Conservation (phyloP, 1,140 invertebrate species). For the Drosophila ohnishii region DNA sequence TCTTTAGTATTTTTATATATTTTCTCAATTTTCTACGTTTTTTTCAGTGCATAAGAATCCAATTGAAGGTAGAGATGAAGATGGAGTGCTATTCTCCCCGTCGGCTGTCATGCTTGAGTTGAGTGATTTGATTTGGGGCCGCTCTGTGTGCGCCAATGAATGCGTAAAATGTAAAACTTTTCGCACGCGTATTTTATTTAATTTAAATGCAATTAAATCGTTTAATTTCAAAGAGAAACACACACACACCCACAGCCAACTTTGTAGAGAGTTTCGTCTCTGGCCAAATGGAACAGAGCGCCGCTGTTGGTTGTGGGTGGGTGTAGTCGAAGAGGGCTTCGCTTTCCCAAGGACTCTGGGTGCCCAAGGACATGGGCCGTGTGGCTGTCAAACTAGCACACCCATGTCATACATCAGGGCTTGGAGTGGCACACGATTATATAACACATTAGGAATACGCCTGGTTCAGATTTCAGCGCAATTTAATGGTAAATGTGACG, state of each 20-base stretch:
- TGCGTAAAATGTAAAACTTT: conserved; percentile 68
- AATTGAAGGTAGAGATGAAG: conserved; percentile 9
- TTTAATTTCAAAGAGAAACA: conserved; percentile 75
- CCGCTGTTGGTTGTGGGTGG: neutral
- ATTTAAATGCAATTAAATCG: conserved; percentile 78
- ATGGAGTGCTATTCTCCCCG: conserved; percentile 6
- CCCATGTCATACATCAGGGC: conserved; percentile 51
- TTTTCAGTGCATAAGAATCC: neutral
- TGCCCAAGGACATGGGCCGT: conserved; percentile 25
- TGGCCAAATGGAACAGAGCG: conserved; percentile 1
- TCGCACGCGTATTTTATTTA: conserved; percentile 71
- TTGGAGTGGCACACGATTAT: conserved; percentile 7
- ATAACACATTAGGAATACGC: conserved; percentile 15
- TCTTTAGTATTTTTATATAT: rapidly evolving
- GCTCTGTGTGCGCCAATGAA: conserved; percentile 56
- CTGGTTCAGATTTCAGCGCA: conserved; percentile 39
- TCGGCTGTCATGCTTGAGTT: conserved; percentile 61
- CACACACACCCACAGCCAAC: conserved; percentile 29
- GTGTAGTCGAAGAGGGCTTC: neutral
- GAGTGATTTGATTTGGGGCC: conserved; percentile 67
- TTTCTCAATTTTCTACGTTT: neutral
- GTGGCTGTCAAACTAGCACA: conserved; percentile 45
- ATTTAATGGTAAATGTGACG: conserved; percentile 35
- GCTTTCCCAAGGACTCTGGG: neutral
- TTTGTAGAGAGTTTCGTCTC: neutral